Evolutionary conservation across 2,113 vertebrate species (phyloP).

Genomic region (Dendropsophus ebraccatus): DNA sequence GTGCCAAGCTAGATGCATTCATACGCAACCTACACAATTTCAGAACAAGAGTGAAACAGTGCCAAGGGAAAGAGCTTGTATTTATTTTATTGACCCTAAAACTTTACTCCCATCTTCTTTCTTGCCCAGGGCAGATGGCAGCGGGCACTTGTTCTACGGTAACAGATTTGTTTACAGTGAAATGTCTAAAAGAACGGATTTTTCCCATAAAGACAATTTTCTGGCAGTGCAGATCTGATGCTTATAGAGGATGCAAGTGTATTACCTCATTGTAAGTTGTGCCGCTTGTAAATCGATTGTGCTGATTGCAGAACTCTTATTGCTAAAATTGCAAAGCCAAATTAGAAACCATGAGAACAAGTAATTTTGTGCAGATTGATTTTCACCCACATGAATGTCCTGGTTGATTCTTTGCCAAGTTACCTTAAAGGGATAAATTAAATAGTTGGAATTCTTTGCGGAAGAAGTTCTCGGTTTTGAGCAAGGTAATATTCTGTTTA

Average conservation of each 20-base stretch:
- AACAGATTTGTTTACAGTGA: neutral
- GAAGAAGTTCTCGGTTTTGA: neutral
- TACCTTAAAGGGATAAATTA: neutral
- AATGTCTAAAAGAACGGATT: neutral
- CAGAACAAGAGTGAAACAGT: too few species aligned
- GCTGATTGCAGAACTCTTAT: conserved; percentile 37
- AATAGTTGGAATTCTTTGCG: neutral
- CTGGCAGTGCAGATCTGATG: conserved; percentile 17
- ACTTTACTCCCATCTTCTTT: neutral
- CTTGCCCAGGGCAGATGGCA: neutral
- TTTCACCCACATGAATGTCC: conserved; percentile 40
- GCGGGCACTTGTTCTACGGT: neutral
- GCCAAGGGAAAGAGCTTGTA: too few species aligned
- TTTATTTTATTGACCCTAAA: too few species aligned
- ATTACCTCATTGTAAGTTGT: conserved; percentile 25
- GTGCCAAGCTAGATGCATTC: too few species aligned
- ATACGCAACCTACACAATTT: too few species aligned
- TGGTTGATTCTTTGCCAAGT: conserved; percentile 26
- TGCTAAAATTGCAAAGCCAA: conserved; percentile 49
- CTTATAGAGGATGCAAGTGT: neutral
- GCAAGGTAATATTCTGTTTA: neutral
- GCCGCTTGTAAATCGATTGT: conserved; percentile 40
- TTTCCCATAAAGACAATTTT: neutral
- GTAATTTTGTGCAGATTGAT: conserved; percentile 43
- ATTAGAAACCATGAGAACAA: conserved; percentile 50